Percentiles rank a stretch among this genome's conserved stretches.
Evolutionary conservation across 1,140 invertebrate species (phyloP).

Genomic region (Ericerus pela): DNA sequence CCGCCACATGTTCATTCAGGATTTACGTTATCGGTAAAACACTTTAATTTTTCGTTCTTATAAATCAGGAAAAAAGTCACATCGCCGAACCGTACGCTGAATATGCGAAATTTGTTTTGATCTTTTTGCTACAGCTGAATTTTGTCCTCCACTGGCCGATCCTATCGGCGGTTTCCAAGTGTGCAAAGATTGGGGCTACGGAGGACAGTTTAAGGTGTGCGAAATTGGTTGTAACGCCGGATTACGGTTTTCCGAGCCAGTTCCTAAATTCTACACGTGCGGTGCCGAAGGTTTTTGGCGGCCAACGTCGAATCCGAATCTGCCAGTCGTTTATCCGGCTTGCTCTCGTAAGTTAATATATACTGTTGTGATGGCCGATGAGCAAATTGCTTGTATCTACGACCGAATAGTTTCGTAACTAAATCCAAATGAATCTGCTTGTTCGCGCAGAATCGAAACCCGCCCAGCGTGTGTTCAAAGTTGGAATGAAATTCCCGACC

Average conservation of each 20-base stretch:
- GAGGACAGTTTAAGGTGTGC: constrained; percentile 85
- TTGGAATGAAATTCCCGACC: constrained; percentile 83
- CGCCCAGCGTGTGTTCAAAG: constrained; percentile 81
- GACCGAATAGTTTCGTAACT: not conserved
- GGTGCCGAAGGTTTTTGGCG: constrained; percentile 93
- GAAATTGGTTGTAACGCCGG: constrained; percentile 76
- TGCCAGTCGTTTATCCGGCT: constrained; percentile 73
- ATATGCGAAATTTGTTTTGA: constrained; percentile 7
- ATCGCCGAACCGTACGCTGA: too few relatives aligned
- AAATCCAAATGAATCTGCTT: constrained; percentile 13
- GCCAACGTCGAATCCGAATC: constrained; percentile 59
- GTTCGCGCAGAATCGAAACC: constrained; percentile 49
- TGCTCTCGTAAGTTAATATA: constrained; percentile 52
- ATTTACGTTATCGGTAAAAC: constrained; percentile 76
- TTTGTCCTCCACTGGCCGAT: constrained; percentile 72
- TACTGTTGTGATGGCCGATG: not conserved
- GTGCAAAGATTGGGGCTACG: constrained; percentile 90
- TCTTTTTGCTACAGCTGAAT: constrained; percentile 50
- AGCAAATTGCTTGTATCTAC: not conserved
- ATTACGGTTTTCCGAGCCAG: constrained; percentile 71
- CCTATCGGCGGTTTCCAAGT: constrained; percentile 77
- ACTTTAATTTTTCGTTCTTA: not conserved
- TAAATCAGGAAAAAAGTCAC: too few relatives aligned
- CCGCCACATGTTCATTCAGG: constrained; percentile 83
- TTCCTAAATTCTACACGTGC: constrained; percentile 90